Base-by-base conservation (phyloP, 2,888 invertebrate genomes). In the Pelosia muscerda region DNA sequence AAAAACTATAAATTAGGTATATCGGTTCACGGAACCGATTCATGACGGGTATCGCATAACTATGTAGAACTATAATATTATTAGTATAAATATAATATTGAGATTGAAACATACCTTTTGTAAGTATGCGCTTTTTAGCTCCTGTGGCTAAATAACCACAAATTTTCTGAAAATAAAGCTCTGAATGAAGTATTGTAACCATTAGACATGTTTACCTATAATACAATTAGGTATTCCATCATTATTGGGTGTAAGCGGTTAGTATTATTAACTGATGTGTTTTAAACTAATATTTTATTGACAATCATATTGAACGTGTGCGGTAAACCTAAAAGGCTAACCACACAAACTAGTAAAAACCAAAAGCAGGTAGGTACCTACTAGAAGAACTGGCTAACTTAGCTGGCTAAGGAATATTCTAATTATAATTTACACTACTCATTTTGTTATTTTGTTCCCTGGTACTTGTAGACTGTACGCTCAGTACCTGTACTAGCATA, bases 81-180 rank as follows among this genome's bases (percentile, higher is more conserved):
- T n/a, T n/a, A n/a, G n/a, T 42, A 42, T 19, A 42, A 42, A 19
- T 42, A 19, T 19, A 6, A n/a, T 49, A n/a, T n/a, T 19, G 19
- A 49, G n/a, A 53, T 15, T n/a, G 11, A 57, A 25, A 60, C 54
- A 25, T 66, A 66, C 66, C 54, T 66, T 55, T 66, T 22, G 38
- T 26, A n/a, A 59, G 55, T 9, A 60, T 11, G 0, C 54, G 34
- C 26, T 60, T 66, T 4, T n/a, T 25, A 54, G 55, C 59, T 3
- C 54, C 22, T 34, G 53, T 66, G 22, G 60, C 54, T 26, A 60
- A 54, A 53, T 28, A 25, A 15, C 22, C 55, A 66, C 60, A 42
- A 28, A 66, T 60, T 19, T 54, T 66, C 66, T 66, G 66, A 3
- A 66, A 19, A 38, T 15, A 60, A 54, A 59, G 10, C 1, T 23